A percentile compares a stretch with the other conserved stretches of the same genome.
Evolutionary conservation across 1,140 invertebrate species (phyloP).

Genomic region (Atta texana): DNA sequence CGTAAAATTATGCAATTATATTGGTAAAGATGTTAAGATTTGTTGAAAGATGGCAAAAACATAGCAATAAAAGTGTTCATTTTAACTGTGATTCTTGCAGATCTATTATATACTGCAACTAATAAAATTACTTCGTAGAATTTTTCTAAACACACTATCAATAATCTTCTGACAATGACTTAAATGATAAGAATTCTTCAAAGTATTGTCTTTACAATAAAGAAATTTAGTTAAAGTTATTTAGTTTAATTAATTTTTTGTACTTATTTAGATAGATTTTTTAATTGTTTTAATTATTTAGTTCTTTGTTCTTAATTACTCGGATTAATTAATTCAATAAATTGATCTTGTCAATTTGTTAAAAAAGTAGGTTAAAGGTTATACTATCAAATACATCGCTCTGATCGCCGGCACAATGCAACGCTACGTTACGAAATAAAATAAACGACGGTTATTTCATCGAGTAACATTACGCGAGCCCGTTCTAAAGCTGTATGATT

Average conservation of each 20-base stretch:
- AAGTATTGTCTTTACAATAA: background rate
- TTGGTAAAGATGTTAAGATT: background rate
- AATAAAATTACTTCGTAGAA: background rate
- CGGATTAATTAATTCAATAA: background rate
- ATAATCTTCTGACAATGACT: background rate
- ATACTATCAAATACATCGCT: background rate
- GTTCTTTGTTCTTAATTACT: background rate
- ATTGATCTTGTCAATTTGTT: background rate
- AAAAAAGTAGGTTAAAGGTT: slow-evolving; percentile 2
- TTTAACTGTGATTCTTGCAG: background rate
- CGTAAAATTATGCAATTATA: background rate
- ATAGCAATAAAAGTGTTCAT: background rate
- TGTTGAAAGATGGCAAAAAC: background rate
- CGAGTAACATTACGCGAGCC: background rate
- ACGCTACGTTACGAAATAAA: slow-evolving; percentile 42
- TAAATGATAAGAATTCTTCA: background rate
- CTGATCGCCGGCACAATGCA: background rate
- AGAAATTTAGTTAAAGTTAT: background rate
- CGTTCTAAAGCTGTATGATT: background rate
- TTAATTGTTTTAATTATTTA: background rate
- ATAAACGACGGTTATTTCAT: slow-evolving; percentile 37
- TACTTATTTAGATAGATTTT: background rate
- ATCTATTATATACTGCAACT: background rate
- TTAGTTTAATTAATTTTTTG: background rate
- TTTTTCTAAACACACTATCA: background rate